Conservation (phyloP, 2,113 vertebrate genomes). For the Pelobates fuscus region DNA sequence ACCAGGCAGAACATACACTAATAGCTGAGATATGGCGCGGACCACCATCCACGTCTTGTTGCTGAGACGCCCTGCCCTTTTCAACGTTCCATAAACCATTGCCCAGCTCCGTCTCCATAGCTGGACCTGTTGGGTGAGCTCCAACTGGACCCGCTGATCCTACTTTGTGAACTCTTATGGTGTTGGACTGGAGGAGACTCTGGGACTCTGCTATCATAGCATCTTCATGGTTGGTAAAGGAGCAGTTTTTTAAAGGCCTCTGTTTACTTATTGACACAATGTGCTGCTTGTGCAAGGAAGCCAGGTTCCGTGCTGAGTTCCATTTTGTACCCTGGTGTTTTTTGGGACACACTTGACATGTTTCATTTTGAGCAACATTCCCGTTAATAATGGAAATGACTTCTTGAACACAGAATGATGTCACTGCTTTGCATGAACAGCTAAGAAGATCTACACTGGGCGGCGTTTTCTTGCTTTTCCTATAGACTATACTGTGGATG, state of each 20-base stretch:
- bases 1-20: constrained; percentile 91
- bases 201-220: neutral
- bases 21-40: constrained; percentile 80
- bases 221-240: constrained; percentile 12
- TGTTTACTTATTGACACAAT: constrained; percentile 32
- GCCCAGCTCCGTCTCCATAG: neutral
- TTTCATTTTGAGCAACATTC: neutral
- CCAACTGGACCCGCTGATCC: constrained; percentile 22
- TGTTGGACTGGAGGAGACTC: neutral
- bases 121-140: neutral
- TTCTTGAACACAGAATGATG: constrained; percentile 29
- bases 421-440: constrained; percentile 28
- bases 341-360: neutral
- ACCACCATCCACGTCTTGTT: neutral
- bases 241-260: constrained; percentile 13
- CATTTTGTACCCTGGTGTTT: neutral
- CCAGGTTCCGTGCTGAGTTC: neutral
- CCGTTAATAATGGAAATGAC: neutral
- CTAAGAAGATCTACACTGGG: neutral
- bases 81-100: constrained; percentile 17
- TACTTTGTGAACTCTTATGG: neutral
- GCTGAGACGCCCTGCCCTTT: constrained; percentile 8
- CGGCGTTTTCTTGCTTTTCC: neutral
- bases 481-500: neutral
- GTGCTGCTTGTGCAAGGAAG: constrained; percentile 1